phyloP scores from a whole-genome alignment of 2,888 invertebrate species.

The Leptinotarsa haldemani region DNA sequence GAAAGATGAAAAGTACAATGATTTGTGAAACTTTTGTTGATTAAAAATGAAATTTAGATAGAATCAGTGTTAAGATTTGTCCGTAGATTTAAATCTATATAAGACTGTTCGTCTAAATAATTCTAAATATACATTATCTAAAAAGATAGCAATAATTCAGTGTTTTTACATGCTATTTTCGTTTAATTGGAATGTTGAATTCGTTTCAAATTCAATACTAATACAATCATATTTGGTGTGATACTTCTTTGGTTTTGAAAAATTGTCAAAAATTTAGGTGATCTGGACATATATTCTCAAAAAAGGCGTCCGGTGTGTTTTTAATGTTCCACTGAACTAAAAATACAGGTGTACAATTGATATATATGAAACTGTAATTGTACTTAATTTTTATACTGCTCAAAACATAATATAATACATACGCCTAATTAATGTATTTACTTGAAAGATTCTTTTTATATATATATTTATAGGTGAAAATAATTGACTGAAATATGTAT shows the following conservation, averaged over 20 bases:
- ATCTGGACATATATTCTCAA: conserved; percentile 30
- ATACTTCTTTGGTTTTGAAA: conserved; percentile 43
- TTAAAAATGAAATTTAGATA: conserved; percentile 50
- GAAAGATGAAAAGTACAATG: conserved; percentile 43
- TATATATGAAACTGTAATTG: conserved; percentile 45
- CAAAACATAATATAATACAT: conserved; percentile 56
- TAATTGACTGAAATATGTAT: conserved; percentile 47
- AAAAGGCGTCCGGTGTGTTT: conserved; percentile 33
- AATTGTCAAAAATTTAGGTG: conserved; percentile 29
- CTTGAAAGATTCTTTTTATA: conserved; percentile 39
- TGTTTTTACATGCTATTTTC: conserved; percentile 50
- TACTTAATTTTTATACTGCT: conserved; percentile 60
- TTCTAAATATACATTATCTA: conserved; percentile 55
- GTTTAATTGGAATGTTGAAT: conserved; percentile 35
- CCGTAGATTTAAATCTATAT: conserved; percentile 57
- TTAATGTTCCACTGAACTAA: conserved; percentile 36
- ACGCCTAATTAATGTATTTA: conserved; percentile 52
- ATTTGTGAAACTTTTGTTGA: conserved; percentile 36
- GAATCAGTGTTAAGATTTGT: conserved; percentile 57
- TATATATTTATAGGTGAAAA: conserved; percentile 42
- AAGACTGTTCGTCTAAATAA: conserved; percentile 59
- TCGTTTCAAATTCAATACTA: conserved; percentile 28
- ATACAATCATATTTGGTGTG: conserved; percentile 48
- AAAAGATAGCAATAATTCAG: conserved; percentile 63
- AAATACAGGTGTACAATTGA: conserved; percentile 45